A percentile compares a stretch with the other conserved stretches of the same genome.
Evolutionary conservation across 53 echinoderm and acorn worm species (phyloP).

Genomic region (Hippasteria phrygiana): DNA sequence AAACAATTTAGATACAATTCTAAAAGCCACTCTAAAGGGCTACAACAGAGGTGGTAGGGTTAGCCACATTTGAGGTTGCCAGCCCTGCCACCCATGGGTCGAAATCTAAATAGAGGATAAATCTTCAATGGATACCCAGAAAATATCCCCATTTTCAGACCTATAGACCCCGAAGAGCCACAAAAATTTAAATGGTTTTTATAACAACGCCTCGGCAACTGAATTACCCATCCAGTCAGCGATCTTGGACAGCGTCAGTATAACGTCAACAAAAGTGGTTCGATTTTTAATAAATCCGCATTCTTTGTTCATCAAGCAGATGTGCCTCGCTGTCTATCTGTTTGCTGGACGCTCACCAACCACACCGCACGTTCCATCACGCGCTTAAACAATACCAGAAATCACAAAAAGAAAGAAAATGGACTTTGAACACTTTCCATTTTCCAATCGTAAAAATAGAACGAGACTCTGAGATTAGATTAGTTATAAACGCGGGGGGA

Average conservation of each 20-base stretch:
- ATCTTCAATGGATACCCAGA: too few relatives aligned
- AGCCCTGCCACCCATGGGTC: too few relatives aligned
- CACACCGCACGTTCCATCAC: neutral
- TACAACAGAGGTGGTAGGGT: too few relatives aligned
- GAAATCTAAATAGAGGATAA: too few relatives aligned
- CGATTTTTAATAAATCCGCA: slow-evolving; percentile 17
- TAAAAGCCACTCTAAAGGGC: too few relatives aligned
- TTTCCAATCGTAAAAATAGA: neutral
- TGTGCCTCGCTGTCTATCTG: neutral
- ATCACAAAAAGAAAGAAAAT: neutral
- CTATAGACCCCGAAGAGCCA: too few relatives aligned
- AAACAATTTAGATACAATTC: too few relatives aligned
- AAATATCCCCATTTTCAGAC: too few relatives aligned
- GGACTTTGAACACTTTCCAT: slow-evolving; percentile 10
- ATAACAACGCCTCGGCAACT: neutral
- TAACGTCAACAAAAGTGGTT: slow-evolving; percentile 9
- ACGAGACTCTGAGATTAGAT: neutral
- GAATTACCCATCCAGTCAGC: neutral
- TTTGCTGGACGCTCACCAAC: neutral
- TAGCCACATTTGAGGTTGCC: too few relatives aligned
- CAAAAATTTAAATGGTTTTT: too few relatives aligned
- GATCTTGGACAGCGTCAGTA: neutral
- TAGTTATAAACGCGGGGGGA: neutral
- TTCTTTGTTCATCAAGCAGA: neutral
- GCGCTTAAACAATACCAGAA: neutral